These are phyloP conservation scores for Pyrochroa serraticornis DNA, from an alignment of 2,888 invertebrate genomes.

Conservation along the genomic window DNA sequence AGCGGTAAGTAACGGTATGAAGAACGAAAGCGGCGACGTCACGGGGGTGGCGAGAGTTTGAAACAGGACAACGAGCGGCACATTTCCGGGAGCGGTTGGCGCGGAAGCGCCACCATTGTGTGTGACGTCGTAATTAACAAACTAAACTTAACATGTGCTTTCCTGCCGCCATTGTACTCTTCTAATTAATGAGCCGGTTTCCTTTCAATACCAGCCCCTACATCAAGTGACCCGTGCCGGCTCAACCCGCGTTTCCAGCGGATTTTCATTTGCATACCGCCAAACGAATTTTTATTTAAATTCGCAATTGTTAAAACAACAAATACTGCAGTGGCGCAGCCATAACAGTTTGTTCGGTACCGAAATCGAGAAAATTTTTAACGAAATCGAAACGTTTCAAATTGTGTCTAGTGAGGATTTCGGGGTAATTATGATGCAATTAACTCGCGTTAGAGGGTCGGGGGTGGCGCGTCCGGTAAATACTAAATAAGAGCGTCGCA, in stretches of 20 bases:
- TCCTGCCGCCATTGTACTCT: slow-evolving; percentile 60
- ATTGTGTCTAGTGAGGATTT: background rate
- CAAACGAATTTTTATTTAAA: no score
- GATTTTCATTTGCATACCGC: slow-evolving; percentile 30
- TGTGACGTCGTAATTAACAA: slow-evolving; percentile 60
- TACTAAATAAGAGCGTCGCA: slow-evolving; percentile 31
- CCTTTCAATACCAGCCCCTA: slow-evolving; percentile 56
- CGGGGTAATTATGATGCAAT: background rate
- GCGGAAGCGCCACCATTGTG: slow-evolving; percentile 58
- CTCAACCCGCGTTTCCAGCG: slow-evolving; percentile 23
- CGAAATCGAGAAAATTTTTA: no score
- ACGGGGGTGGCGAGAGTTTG: slow-evolving; percentile 44
- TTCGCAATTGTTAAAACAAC: no score
- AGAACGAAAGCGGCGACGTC: slow-evolving; percentile 38
- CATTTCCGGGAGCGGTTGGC: slow-evolving; percentile 54
- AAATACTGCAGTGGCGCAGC: no score
- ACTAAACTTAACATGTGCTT: slow-evolving; percentile 64
- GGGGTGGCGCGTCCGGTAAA: slow-evolving; percentile 15
- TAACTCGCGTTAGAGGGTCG: background rate
- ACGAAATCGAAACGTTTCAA: background rate
- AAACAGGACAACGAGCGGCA: slow-evolving; percentile 52
- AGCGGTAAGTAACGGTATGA: slow-evolving; percentile 21
- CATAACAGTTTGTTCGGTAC: no score
- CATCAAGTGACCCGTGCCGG: slow-evolving; percentile 55
- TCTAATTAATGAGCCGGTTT: slow-evolving; percentile 58